Conservation (phyloP, 2,113 vertebrate species). For the Tachuris rubrigastra region DNA sequence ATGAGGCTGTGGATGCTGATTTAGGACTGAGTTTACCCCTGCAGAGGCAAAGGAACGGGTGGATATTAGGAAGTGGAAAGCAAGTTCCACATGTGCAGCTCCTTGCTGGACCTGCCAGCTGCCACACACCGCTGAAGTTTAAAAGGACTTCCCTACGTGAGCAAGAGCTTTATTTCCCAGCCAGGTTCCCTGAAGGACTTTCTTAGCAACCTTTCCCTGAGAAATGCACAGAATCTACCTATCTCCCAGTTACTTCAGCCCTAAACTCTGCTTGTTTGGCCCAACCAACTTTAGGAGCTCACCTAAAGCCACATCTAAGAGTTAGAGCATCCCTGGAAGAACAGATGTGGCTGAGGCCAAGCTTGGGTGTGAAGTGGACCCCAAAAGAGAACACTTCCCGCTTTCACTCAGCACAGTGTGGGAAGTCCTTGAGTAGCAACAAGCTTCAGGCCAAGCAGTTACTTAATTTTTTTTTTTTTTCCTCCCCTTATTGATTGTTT, state of each 20-base stretch:
- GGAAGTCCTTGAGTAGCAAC: neutral
- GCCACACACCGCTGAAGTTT: neutral
- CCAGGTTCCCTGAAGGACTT: neutral
- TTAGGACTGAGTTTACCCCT: neutral
- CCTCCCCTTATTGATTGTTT: constrained; percentile 8
- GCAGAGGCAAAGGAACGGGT: neutral
- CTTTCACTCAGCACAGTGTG: neutral
- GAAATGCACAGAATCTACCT: neutral
- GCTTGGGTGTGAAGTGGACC: neutral
- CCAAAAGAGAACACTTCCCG: neutral
- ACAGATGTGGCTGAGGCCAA: neutral
- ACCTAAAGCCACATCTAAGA: neutral
- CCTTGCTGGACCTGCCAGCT: neutral
- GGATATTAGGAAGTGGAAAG: neutral
- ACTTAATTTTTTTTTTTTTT: neutral
- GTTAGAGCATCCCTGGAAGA: neutral
- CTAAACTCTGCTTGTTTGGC: neutral
- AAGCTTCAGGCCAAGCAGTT: neutral
- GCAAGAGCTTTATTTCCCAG: neutral
- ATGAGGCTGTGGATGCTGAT: neutral
- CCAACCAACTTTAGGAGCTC: neutral
- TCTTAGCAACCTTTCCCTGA: neutral
- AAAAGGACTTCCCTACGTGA: neutral
- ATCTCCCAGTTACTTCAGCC: neutral
- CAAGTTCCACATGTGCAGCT: neutral